Base-by-base conservation (phyloP, 1,140 invertebrate genomes). In the Galleria mellonella region DNA sequence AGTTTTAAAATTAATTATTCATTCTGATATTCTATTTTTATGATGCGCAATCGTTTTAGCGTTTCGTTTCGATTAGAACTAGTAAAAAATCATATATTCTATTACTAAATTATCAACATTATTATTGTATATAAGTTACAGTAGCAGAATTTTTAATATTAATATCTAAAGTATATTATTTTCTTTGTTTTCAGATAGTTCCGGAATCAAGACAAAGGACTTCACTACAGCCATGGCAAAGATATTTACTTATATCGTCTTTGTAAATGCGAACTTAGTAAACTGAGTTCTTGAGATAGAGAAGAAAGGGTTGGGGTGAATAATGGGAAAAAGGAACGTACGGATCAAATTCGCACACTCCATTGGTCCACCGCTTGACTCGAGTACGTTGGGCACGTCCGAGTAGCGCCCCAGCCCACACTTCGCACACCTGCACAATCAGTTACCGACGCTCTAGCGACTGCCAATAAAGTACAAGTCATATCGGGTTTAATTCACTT, bases 401-500 rank as follows among this genome's bases (percentile, higher is more conserved):
- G 71, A 68, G 62, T 81, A 79, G 69, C 64, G 61, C 58, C 60
- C 66, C 45, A 60, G 54, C 59, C 61, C 53, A 56, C 62, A 49
- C 56, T 46, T 23, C 31, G 44, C 35, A 29, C 55, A 46, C 13
- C 42, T 59, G 55, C 60, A 74, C 53, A 63, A 60, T 59, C 70
- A 82, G 78, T 83, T 82, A 83, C 78, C 82, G 70, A 75, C 76
- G 76, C 76, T 70, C 67, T 67, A 71, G 82, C 82, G 72, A 73
- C 76, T 73, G 78, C 78, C 82, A 82, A 83, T 83, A 77, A 72
- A 85, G 78, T 83, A 85, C 82, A 83, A 83, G 78, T 82, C 76
- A 83, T 72, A 72, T 61, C 75, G 70, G 76, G 72, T 84, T 79
- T 72, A 60, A 64, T 55, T 68, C 68, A 68, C 62, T 64, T 74